Conservation (phyloP, 2,888 invertebrate genomes). For the Chymomyza procnemis region DNA sequence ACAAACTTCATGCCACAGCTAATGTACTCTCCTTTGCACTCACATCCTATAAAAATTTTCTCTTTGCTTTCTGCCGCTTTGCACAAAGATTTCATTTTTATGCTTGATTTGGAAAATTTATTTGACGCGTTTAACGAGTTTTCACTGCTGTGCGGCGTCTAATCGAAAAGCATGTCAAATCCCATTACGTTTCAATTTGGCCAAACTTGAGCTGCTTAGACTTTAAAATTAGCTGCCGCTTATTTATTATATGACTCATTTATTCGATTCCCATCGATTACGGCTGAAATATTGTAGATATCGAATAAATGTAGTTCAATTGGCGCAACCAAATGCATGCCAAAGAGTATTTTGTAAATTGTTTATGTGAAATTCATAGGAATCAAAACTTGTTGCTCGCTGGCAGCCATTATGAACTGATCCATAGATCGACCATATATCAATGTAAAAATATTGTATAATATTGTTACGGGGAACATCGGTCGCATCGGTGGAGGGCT, state of each 20-base stretch:
- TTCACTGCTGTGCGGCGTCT: background rate
- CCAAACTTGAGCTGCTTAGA: background rate
- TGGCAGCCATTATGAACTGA: slow-evolving; percentile 55
- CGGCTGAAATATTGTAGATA: slow-evolving; percentile 22
- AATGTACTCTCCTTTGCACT: background rate
- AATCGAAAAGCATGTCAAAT: background rate
- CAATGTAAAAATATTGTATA: slow-evolving; percentile 64
- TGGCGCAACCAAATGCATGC: slow-evolving; percentile 45
- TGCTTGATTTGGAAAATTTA: background rate
- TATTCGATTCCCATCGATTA: slow-evolving; percentile 27
- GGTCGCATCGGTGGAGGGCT: slow-evolving; percentile 12
- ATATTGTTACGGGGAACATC: slow-evolving; percentile 33
- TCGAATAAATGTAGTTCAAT: slow-evolving; percentile 58
- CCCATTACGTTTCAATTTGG: background rate
- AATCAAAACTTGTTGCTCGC: slow-evolving; percentile 27
- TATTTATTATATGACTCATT: background rate
- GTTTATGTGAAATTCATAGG: slow-evolving; percentile 57
- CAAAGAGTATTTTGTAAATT: slow-evolving; percentile 55
- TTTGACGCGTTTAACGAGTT: background rate
- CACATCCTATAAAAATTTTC: background rate
- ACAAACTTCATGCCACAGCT: background rate
- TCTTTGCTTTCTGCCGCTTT: background rate
- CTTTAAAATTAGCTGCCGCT: background rate
- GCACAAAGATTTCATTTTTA: background rate
- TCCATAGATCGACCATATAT: slow-evolving; percentile 30